phyloP scores from a whole-genome alignment of 1,140 invertebrate genomes.

The Saccostrea echinata region DNA sequence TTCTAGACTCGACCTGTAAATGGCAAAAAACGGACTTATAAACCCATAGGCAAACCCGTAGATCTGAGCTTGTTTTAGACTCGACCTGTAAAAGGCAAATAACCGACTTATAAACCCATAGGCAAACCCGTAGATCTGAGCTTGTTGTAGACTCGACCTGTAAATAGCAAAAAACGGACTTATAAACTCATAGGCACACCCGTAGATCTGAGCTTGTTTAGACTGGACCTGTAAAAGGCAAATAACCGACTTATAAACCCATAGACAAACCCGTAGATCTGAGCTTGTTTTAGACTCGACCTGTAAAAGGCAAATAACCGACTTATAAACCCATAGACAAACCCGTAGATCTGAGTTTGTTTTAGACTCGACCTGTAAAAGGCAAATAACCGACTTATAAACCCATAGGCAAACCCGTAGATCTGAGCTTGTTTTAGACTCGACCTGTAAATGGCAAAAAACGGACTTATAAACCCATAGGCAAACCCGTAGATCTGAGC shows the following conservation, averaged over 20 bases:
- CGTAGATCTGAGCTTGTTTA: constrained; percentile 84
- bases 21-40: constrained; percentile 49
- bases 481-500: constrained; percentile 85
- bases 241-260: constrained; percentile 84
- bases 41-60: constrained; percentile 87
- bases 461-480: constrained; percentile 87
- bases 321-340: constrained; percentile 89
- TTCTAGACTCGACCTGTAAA: constrained; percentile 78
- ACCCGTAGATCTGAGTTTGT: constrained; percentile 84
- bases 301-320: constrained; percentile 58
- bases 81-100: constrained; percentile 64
- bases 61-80: constrained; percentile 84
- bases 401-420: constrained; percentile 86
- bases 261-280: constrained; percentile 86
- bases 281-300: constrained; percentile 83
- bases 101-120: constrained; percentile 87
- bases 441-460: constrained; percentile 61
- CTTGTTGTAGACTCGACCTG: constrained; percentile 81
- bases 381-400: constrained; percentile 77
- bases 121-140: constrained; percentile 85
- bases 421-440: constrained; percentile 85
- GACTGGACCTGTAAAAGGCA: constrained; percentile 74
- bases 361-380: constrained; percentile 78
- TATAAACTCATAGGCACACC: constrained; percentile 88
- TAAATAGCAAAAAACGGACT: constrained; percentile 47